Evolutionary conservation across 2,797 vertebrate genomes (phyloP).

Genomic region (Kryptopterus vitreolus): DNA sequence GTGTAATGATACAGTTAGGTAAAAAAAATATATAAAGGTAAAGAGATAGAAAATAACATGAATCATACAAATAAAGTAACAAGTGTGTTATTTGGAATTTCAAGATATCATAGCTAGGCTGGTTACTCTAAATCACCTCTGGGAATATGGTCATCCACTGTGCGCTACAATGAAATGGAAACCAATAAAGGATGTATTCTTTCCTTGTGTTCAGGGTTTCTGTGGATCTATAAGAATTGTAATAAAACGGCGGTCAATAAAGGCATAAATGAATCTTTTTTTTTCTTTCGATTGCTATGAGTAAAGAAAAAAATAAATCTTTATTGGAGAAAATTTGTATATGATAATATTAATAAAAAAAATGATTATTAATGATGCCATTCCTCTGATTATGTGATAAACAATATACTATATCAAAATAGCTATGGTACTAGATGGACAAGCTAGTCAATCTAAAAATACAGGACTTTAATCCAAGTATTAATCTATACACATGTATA

Average conservation of each 20-base stretch:
- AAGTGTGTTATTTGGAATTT: no score
- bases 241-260: not conserved
- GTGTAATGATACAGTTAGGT: not conserved
- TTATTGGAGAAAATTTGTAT: no score
- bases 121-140: not conserved
- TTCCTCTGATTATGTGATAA: not conserved
- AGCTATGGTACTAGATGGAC: not conserved
- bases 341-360: no score
- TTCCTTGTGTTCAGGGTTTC: not conserved
- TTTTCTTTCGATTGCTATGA: no score
- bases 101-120: not conserved
- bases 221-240: not conserved
- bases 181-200: slow-evolving; percentile 10
- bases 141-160: not conserved
- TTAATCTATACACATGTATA: no score
- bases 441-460: not conserved
- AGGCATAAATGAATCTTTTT: not conserved
- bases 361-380: not conserved
- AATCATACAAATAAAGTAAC: not conserved
- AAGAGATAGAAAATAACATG: not conserved
- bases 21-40: no score
- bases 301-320: no score
- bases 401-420: not conserved
- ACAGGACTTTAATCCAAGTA: no score
- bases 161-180: not conserved